Evolutionary conservation across 2,888 invertebrate species (phyloP).

Genomic region (Pomacea canaliculata): DNA sequence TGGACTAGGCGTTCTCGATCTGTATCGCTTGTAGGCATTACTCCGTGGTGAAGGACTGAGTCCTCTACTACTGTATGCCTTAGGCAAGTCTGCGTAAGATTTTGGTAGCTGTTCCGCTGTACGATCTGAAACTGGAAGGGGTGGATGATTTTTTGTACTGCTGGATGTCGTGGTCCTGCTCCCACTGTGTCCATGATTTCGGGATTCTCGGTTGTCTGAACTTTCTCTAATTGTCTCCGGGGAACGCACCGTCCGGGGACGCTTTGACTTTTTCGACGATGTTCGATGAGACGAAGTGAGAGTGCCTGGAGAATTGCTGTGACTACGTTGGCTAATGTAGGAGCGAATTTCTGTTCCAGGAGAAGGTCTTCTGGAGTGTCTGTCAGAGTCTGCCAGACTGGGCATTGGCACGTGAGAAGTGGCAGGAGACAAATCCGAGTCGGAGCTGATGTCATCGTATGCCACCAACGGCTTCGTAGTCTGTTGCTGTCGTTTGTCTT

Average conservation of each 20-base stretch:
- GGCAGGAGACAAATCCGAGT: constrained; percentile 48
- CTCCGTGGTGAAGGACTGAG: constrained; percentile 29
- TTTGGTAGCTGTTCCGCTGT: constrained; percentile 27
- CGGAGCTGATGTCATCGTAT: constrained; percentile 64
- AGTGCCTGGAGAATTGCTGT: constrained; percentile 51
- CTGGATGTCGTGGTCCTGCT: background rate
- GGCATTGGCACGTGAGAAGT: constrained; percentile 26
- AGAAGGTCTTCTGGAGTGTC: constrained; percentile 25
- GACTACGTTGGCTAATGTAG: constrained; percentile 49
- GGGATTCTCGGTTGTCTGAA: constrained; percentile 7
- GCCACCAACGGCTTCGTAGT: constrained; percentile 46
- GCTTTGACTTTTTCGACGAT: constrained; percentile 17
- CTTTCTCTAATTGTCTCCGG: background rate
- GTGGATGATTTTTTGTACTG: constrained; percentile 12
- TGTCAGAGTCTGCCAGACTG: constrained; percentile 27
- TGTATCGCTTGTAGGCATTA: constrained; percentile 50
- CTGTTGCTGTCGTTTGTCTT: constrained; percentile 34
- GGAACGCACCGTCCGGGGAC: constrained; percentile 4
- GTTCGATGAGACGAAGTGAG: constrained; percentile 13
- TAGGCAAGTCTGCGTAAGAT: constrained; percentile 56
- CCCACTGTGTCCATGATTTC: constrained; percentile 5
- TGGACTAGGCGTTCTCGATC: constrained; percentile 49
- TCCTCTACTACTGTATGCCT: constrained; percentile 42
- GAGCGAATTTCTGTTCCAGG: constrained; percentile 45
- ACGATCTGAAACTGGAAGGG: constrained; percentile 1